Base-by-base conservation (phyloP, 2,113 vertebrate species). In the Helogale parvula region DNA sequence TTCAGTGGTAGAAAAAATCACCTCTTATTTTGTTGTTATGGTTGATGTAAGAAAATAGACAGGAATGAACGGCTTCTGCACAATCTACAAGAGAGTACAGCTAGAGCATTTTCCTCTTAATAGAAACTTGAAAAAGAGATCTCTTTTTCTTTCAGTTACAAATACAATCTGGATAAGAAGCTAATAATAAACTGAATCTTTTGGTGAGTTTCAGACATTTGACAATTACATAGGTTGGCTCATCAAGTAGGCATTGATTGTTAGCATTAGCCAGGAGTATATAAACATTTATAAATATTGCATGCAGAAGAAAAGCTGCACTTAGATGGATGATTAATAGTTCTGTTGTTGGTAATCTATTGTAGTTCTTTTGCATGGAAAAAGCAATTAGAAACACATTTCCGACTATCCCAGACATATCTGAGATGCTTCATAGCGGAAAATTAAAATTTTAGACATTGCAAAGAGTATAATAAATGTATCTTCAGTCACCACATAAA, bases 381-480 rank as follows among this genome's bases (percentile, higher is more conserved):
- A 98, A 98, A 98, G 97, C 98, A 98, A 99, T 99, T 99, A 99
- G 98, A 99, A 98, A 98, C 95, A 98, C 97, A 98, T 96, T 99
- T 99, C 97, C 23, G 74, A 98, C 96, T 98, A 94, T 98, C 88
- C 86, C 89, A 98, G 97, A 92, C 96, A 98, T 97, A 97, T 57
- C 27, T 98, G 94, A 96, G 87, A 95, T 94, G 92, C 86, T 98
- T 93, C 96, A 93, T 82, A 93, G 96, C 27, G 83, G 96, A 98
- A 98, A 98, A 99, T 45, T 97, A 98, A 98, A 98, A 98, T 98
- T 96, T 97, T 98, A 97, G 93, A 98, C 82, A 69, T 82, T 71
- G 65, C 93, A 96, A 94, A 94, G 87, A 97, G 6, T 74, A 13
- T 98, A 98, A 98, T 95, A 98, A 98, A 97, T 68, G 2, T 89